These are phyloP conservation scores for Nasonia giraulti DNA, from an alignment of 1,140 invertebrate species.

Conservation along the genomic window DNA sequence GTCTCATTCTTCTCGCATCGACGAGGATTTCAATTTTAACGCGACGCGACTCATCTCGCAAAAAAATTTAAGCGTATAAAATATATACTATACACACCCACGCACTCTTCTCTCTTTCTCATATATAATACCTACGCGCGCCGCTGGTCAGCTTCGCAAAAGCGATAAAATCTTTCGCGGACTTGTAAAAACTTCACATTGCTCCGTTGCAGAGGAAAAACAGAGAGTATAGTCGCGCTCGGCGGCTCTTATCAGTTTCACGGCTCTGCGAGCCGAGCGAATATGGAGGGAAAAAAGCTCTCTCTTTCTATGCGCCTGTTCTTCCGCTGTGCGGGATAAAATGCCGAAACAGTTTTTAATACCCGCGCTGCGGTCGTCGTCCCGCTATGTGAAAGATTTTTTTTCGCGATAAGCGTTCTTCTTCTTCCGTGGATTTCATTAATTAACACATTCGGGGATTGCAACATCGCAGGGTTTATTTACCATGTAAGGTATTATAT, in stretches of 20 bases:
- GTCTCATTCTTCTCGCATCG: neutral
- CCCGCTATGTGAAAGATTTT: too few relatives aligned
- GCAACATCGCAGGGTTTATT: too few relatives aligned
- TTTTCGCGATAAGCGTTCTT: too few relatives aligned
- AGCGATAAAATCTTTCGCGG: slow-evolving; percentile 2
- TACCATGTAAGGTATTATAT: too few relatives aligned
- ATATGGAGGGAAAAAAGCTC: neutral
- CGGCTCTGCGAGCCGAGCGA: neutral
- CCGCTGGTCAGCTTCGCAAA: neutral
- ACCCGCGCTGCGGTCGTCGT: too few relatives aligned
- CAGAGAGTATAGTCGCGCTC: neutral
- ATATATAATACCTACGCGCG: neutral
- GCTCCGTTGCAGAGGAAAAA: neutral
- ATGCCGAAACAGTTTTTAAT: too few relatives aligned
- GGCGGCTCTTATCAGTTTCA: slow-evolving; percentile 13
- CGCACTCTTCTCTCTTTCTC: neutral
- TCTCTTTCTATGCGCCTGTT: neutral
- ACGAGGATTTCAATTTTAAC: too few relatives aligned
- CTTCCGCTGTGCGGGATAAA: too few relatives aligned
- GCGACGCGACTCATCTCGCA: neutral
- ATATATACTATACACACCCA: too few relatives aligned
- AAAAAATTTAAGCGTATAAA: neutral
- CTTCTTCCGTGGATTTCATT: too few relatives aligned
- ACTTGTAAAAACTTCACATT: neutral
- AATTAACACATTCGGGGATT: too few relatives aligned